Conservation (phyloP, 1,140 invertebrate genomes). For the Agraylea sexmaculata region DNA sequence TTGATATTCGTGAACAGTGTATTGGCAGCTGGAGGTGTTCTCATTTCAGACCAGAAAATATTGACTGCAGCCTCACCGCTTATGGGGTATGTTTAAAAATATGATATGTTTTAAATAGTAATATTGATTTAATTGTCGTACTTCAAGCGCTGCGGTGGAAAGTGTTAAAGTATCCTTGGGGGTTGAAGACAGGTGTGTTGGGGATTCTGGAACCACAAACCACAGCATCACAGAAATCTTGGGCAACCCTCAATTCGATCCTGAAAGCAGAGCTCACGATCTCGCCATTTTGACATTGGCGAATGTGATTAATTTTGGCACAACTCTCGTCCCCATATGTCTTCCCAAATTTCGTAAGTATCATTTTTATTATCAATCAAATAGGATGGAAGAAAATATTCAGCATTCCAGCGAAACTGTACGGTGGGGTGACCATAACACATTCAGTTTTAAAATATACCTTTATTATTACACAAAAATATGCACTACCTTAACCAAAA, state of each 20-base stretch:
- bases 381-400: not conserved
- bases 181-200: conserved; percentile 37
- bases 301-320: conserved; percentile 38
- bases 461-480: too few relatives aligned
- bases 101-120: conserved; percentile 4
- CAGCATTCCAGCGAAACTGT: too few relatives aligned
- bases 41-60: conserved; percentile 46
- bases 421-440: too few relatives aligned
- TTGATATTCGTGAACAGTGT: conserved; percentile 29
- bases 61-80: conserved; percentile 40
- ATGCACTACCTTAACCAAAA: too few relatives aligned
- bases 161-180: conserved; percentile 42
- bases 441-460: too few relatives aligned
- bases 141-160: conserved; percentile 30
- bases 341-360: conserved; percentile 40
- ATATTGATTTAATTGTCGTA: too few relatives aligned
- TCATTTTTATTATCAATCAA: not conserved
- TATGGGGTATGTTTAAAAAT: conserved; percentile 33
- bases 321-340: conserved; percentile 45
- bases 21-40: conserved; percentile 29
- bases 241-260: conserved; percentile 41
- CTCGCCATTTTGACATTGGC: conserved; percentile 46
- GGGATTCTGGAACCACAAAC: conserved; percentile 36
- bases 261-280: conserved; percentile 41
- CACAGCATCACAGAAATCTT: conserved; percentile 35